Percentiles rank a stretch among this genome's conserved stretches.
These are phyloP conservation scores for Felis catus DNA, from an alignment of 2,113 vertebrate genomes.

Conservation along the genomic window DNA sequence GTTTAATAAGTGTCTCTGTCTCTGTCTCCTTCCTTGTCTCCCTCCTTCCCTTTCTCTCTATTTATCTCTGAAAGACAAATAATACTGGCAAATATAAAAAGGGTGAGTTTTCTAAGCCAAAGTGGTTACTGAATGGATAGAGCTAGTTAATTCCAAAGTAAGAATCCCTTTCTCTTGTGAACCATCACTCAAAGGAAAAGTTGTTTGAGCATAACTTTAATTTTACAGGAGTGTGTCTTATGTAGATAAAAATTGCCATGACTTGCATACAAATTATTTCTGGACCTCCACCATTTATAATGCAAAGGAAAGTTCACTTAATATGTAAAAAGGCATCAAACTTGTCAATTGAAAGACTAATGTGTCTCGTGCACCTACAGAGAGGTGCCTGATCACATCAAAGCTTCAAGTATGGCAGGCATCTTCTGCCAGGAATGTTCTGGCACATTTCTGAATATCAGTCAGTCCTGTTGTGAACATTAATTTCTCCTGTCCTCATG, in stretches of 20 bases:
- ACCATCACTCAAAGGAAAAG: constrained; percentile 67
- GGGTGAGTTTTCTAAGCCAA: constrained; percentile 38
- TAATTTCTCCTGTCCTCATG: not conserved
- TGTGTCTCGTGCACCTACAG: constrained; percentile 1
- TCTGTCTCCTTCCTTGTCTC: not conserved
- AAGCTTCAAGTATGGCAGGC: not conserved
- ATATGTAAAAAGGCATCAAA: constrained; percentile 61
- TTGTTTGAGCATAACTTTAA: constrained; percentile 75
- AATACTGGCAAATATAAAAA: constrained; percentile 41
- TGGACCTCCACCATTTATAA: constrained; percentile 34
- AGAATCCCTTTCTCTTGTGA: constrained; percentile 54
- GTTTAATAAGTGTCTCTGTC: not conserved
- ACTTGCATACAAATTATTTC: constrained; percentile 72
- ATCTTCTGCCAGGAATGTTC: not conserved
- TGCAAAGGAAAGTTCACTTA: constrained; percentile 62
- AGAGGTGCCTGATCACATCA: not conserved
- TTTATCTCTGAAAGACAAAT: constrained; percentile 60
- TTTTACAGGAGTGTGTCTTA: constrained; percentile 70
- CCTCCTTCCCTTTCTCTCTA: not conserved
- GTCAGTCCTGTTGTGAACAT: not conserved
- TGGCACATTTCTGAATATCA: not conserved
- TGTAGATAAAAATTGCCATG: constrained; percentile 70
- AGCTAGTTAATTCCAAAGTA: constrained; percentile 54
- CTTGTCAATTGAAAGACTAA: constrained; percentile 51
- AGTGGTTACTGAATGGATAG: constrained; percentile 38